phyloP scores from a whole-genome alignment of 2,797 vertebrate species.

The Champsocephalus gunnari region DNA sequence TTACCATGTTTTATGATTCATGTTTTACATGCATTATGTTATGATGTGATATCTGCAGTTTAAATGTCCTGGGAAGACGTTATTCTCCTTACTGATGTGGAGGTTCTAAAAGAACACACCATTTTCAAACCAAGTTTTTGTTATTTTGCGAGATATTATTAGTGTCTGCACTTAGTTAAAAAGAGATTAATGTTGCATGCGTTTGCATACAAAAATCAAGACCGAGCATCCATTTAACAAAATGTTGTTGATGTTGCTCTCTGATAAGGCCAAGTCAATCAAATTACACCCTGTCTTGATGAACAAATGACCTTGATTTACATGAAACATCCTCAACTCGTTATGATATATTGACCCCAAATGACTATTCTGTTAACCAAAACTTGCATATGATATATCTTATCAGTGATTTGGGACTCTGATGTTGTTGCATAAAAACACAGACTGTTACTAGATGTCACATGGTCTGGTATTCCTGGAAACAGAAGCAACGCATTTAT shows the following conservation, averaged over 20 bases:
- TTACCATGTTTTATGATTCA: not conserved
- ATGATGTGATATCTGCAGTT: not conserved
- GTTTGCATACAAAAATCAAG: not conserved
- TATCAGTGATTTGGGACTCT: not conserved
- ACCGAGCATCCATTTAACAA: not conserved
- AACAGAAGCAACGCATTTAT: not conserved
- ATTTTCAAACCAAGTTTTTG: not conserved
- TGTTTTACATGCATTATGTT: too few species aligned
- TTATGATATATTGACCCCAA: conserved; percentile 1
- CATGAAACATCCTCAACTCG: not conserved
- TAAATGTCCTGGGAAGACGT: not conserved
- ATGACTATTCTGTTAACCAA: conserved; percentile 3
- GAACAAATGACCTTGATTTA: not conserved
- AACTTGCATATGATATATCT: not conserved
- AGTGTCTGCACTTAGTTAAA: conserved; percentile 5
- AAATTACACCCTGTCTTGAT: not conserved
- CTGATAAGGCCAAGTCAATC: not conserved
- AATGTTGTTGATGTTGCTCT: not conserved
- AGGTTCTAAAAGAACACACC: too few species aligned
- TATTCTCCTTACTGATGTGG: not conserved
- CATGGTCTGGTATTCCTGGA: not conserved
- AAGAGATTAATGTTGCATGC: not conserved
- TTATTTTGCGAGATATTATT: not conserved
- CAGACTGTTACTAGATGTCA: not conserved
- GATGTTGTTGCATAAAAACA: not conserved